Evolutionary conservation across 2,797 vertebrate genomes (phyloP), one percentile per base, ranked within the genome.

Genomic region (Craterocephalus amniculus): DNA sequence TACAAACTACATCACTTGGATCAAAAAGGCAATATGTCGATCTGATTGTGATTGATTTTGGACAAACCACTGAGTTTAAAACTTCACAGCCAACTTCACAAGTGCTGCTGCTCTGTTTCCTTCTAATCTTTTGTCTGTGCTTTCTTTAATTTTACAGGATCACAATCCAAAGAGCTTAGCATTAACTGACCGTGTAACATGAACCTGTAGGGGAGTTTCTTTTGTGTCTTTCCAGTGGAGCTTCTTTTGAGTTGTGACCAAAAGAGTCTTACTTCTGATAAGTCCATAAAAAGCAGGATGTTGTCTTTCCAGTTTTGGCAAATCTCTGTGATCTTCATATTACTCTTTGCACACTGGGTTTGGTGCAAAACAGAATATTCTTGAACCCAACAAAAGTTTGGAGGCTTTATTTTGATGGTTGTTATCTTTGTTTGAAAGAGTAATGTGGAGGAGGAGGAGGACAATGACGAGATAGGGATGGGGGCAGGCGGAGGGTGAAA

Each of bases 401-500:
- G 52, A 56, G n/a, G 11, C 32, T 45, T 65, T 2, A 2, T 43
- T 72, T 72, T 58, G 22, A 59, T 13, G 10, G 45, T 71, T 32
- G 71, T 69, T 51, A 62, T 74, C 64, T 70, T 31, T 55, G 32
- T 61, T 9, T 55, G 12, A 67, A 70, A 66, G 7, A 12, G 20
- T 61, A 61, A 69, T 68, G 61, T 22, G 36, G 22, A 72, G 59
- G 64, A 58, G 57, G 61, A 55, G 38, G 60, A 43, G 22, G 12
- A 54, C 22, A 51, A 49, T 48, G 26, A 38, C 2, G 5, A 31
- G 58, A 66, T 16, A 22, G 60, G 26, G 24, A 58, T 58, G 45
- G 26, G 74, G 70, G 70, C 29, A 35, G 71, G 70, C 27, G 0
- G 63, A 67, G 73, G 75, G 70, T 62, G 78, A 81, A 84, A 85